Evolutionary conservation across 64 coral and sea anemone species (phyloP).

Genomic region (Cladopsammia gracilis): DNA sequence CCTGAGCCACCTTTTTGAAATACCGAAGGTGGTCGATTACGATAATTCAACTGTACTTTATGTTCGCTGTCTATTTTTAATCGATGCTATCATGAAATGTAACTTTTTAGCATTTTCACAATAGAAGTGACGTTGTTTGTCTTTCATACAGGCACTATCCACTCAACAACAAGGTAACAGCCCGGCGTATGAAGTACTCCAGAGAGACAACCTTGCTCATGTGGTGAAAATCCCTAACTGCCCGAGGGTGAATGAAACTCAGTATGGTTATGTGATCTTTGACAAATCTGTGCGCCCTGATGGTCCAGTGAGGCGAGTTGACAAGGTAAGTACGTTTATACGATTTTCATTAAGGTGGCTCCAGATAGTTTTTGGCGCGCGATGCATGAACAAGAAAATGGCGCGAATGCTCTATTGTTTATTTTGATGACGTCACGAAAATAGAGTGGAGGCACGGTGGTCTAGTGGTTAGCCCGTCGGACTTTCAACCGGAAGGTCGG

Average conservation of each 20-base stretch:
- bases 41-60: no score
- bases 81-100: no score
- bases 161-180: not conserved
- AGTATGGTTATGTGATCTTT: conserved; percentile 20
- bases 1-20: no score
- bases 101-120: not conserved
- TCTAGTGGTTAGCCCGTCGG: no score
- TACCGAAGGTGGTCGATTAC: no score
- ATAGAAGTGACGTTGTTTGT: no score
- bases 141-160: not conserved
- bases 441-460: no score
- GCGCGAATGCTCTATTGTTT: no score
- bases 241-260: not conserved
- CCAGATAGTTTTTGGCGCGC: not conserved
- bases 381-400: no score
- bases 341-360: not conserved
- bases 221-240: conserved; percentile 10
- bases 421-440: no score
- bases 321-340: not conserved
- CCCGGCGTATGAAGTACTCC: conserved; percentile 2
- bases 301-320: not conserved
- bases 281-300: not conserved
- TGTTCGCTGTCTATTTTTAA: no score
- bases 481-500: no score
- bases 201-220: conserved; percentile 22